Conservation (phyloP, 2,113 vertebrate species). For the Vulpes ferrilata region DNA sequence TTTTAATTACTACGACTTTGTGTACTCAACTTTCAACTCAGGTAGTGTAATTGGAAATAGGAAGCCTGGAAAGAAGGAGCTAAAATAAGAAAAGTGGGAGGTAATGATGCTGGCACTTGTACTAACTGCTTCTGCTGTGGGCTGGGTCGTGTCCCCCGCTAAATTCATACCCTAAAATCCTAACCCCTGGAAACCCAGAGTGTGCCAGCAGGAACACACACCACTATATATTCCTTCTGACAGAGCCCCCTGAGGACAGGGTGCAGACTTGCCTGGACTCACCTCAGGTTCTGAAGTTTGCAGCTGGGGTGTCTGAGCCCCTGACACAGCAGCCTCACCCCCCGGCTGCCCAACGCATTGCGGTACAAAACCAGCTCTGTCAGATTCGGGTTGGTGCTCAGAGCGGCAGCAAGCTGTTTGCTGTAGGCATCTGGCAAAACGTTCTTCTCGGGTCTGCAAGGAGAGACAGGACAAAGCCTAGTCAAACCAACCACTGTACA, state of each 20-base stretch:
- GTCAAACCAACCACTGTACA: rapidly evolving
- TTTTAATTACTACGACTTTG: background rate
- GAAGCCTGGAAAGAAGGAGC: background rate
- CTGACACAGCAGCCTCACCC: slow-evolving; percentile 64
- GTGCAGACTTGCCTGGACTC: background rate
- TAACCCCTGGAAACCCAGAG: too few relatives aligned
- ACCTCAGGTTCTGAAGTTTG: slow-evolving; percentile 76
- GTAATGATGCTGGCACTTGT: background rate
- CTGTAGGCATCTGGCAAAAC: background rate
- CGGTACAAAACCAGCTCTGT: slow-evolving; percentile 60
- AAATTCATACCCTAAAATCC: background rate
- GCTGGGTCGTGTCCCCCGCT: too few relatives aligned
- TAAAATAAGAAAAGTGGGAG: background rate
- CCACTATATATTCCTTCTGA: background rate
- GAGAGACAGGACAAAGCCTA: background rate
- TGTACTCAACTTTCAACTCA: background rate
- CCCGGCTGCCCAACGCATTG: slow-evolving; percentile 21
- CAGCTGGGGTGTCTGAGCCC: slow-evolving; percentile 74
- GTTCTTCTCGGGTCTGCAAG: slow-evolving; percentile 2
- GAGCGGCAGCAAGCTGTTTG: background rate
- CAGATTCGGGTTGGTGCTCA: slow-evolving; percentile 39
- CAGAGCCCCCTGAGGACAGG: background rate
- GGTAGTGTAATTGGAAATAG: background rate
- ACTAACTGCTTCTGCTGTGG: background rate
- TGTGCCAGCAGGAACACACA: too few relatives aligned